Base-by-base conservation (phyloP, 2,888 invertebrate species). In the Ramazzottius varieornatus region DNA sequence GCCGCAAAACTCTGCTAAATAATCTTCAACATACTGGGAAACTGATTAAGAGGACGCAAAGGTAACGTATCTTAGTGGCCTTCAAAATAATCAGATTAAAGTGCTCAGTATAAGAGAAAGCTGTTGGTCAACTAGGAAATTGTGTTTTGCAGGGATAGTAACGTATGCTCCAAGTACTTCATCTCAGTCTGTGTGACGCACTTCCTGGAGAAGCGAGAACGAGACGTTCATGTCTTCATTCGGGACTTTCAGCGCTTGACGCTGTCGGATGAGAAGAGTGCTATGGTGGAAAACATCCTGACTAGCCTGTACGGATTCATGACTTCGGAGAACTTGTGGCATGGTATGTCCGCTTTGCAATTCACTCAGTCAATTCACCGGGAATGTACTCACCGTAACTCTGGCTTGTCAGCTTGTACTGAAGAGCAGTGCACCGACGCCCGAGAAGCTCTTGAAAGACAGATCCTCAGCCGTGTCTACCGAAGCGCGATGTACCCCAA, bases 401-500 rank as follows among this genome's bases (percentile, higher is more conserved):
- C n/a, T n/a, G n/a, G n/a, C n/a, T 54, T 70, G 72, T 1, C 72
- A 86, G 86, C 82, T 68, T 85, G 86, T 8, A 83, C 82, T 68
- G 78, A 81, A 29, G 78, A 80, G 68, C 84, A 89, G 72, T 74
- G 88, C 46, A 83, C 85, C 67, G 82, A 84, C 71, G 88, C 86
- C 0, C 83, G 85, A 71, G 78, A 83, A 67, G 86, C 88, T 1
- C 84, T 96, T 68, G 94, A 96, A 75, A 81, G 92, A 64, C 84
- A 85, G n/a, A 83, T 94, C 4, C 86, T 94, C 81, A 86, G 87
- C 65, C 81, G 86, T 33, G 85, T 96, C 66, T 96, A 96, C 78
- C 82, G 85, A 46, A 85, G 88, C 73, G 92, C 94, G 64, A 81
- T 98, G 76, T 93, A 91, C 78, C 96, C 96, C 2, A 94, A 96